Evolutionary conservation across 2,888 invertebrate genomes (phyloP), one percentile per base, ranked within the genome.

Genomic region (Anarsia innoxiella): DNA sequence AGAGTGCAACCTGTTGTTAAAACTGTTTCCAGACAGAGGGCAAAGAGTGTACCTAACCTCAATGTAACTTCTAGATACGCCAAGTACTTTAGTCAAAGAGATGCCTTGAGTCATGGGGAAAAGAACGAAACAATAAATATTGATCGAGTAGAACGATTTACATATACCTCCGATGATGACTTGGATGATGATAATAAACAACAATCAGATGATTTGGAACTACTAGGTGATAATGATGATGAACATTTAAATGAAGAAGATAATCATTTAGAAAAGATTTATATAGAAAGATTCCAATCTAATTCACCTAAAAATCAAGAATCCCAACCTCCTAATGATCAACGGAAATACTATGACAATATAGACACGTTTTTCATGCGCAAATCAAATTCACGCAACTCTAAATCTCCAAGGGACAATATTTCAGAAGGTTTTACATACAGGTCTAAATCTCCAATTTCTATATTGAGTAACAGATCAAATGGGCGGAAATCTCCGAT

Each of bases 31-130:
- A 68, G 73, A 49, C 66, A 60, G 10, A 69, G 84, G 59, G 78
- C 85, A 2, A 86, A 84, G 55, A 86, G 85, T 73, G 84, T 83
- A 1, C 86, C 86, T 1, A 85, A 85, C 60, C 56, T 86, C 8
- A 79, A 83, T 53, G 71, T 78, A 1, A 82, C 77, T 36, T 84
- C 83, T 26, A 70, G 75, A 46, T 86, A 86, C 65, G 85, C 84
- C 12, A 85, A 86, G 54, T 85, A 83, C 58, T 85, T 85, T 45
- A 83, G 82, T 49, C 75, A 82, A 62, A 72, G 77, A 59, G 79
- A 82, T 56, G 62, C 64, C 12, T 29, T 63, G 10, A 83, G 79
- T 53, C 68, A 78, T 36, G 61, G 59, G 40, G 69, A 73, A 8
- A 56, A 51, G 42, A 58, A 65, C 32, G 55, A 53, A 25, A 42